phyloP scores from a whole-genome alignment of 1,140 invertebrate species.

The Octopus sinensis region DNA sequence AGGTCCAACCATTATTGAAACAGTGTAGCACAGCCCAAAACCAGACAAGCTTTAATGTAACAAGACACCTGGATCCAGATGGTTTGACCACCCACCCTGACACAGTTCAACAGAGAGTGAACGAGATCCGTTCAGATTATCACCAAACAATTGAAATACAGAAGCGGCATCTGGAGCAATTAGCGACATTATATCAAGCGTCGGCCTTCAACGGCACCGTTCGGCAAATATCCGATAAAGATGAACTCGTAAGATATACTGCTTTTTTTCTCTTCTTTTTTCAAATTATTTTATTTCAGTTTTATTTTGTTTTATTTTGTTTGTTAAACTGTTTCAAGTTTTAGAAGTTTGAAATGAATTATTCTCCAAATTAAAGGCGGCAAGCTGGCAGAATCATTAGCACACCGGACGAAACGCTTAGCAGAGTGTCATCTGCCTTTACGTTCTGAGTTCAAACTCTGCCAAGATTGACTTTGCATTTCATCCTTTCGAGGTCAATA shows the following conservation, averaged over 20 bases:
- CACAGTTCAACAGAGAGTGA: conserved; percentile 73
- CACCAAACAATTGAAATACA: conserved; percentile 70
- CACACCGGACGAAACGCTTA: too few species aligned
- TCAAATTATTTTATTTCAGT: neutral
- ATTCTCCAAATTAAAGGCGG: too few species aligned
- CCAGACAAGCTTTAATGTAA: conserved; percentile 24
- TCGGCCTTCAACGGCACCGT: conserved; percentile 52
- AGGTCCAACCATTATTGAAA: neutral
- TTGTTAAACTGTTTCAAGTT: too few species aligned
- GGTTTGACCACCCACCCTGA: conserved; percentile 76
- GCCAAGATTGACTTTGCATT: too few species aligned
- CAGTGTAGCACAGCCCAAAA: neutral
- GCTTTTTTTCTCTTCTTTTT: neutral
- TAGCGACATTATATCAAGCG: conserved; percentile 69
- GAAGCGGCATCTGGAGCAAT: conserved; percentile 70
- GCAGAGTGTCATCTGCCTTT: too few species aligned
- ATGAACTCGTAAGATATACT: conserved; percentile 24
- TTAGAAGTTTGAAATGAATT: too few species aligned
- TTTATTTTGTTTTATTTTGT: too few species aligned
- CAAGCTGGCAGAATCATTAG: too few species aligned
- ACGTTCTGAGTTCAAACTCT: too few species aligned
- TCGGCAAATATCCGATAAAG: conserved; percentile 27
- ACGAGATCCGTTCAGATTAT: conserved; percentile 75
- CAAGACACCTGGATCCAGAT: conserved; percentile 66
- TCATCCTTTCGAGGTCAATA: too few species aligned